A percentile compares a stretch with the other conserved stretches of the same genome.
Conservation (phyloP, 2,888 invertebrate species). For the Drosophila prolongata region DNA sequence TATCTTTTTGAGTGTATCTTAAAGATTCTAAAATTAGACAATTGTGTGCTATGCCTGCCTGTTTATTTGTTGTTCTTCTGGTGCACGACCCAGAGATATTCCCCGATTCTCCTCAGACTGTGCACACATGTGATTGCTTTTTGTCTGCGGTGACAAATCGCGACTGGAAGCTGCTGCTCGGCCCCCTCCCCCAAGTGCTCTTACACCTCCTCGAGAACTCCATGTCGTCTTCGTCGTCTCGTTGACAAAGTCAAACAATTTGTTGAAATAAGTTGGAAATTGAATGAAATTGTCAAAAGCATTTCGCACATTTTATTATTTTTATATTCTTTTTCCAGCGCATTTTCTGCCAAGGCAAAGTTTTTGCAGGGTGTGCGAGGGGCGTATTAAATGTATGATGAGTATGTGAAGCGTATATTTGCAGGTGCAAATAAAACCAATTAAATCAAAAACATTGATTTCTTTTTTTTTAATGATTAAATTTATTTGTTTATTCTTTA, state of each 20-base stretch:
- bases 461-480: not conserved
- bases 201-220: slow-evolving; percentile 12
- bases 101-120: slow-evolving; percentile 1
- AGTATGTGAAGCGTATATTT: not conserved
- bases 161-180: slow-evolving; percentile 47
- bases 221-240: slow-evolving; percentile 53
- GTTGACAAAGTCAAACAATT: slow-evolving; percentile 78
- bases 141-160: slow-evolving; percentile 60
- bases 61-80: slow-evolving; percentile 52
- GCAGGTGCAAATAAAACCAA: not conserved
- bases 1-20: slow-evolving; percentile 80
- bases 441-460: not conserved
- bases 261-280: slow-evolving; percentile 80
- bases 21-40: slow-evolving; percentile 80
- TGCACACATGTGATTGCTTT: slow-evolving; percentile 53
- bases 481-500: not conserved
- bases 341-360: slow-evolving; percentile 23
- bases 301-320: slow-evolving; percentile 72
- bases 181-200: not conserved
- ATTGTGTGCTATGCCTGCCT: slow-evolving; percentile 58
- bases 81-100: slow-evolving; percentile 38
- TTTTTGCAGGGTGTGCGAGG: slow-evolving; percentile 33
- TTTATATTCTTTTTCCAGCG: slow-evolving; percentile 19
- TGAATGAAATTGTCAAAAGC: slow-evolving; percentile 80
- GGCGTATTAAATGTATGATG: not conserved